These are phyloP conservation scores for Verasper variegatus DNA, from an alignment of 2,113 vertebrate genomes.

Conservation along the genomic window DNA sequence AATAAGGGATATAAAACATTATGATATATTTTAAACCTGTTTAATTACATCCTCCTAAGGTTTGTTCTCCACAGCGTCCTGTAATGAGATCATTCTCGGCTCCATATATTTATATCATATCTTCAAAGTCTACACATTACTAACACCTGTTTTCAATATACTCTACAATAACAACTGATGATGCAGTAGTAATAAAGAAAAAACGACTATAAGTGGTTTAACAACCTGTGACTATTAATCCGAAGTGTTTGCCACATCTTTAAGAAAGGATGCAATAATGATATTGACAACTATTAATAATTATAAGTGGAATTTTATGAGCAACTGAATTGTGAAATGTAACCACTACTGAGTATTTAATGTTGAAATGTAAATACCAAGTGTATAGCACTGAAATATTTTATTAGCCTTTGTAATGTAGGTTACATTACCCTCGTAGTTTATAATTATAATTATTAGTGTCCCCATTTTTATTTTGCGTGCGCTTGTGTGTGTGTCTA, in stretches of 20 bases:
- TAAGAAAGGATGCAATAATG: neutral
- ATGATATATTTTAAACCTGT: neutral
- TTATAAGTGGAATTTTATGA: neutral
- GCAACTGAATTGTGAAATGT: neutral
- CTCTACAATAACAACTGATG: neutral
- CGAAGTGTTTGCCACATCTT: neutral
- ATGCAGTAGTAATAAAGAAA: neutral
- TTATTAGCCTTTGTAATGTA: neutral
- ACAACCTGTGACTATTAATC: neutral
- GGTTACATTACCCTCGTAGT: neutral
- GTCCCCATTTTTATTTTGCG: neutral
- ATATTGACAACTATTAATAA: neutral
- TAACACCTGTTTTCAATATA: conserved; percentile 6
- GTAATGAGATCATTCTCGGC: neutral
- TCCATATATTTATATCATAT: neutral
- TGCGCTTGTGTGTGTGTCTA: neutral
- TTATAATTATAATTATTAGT: neutral
- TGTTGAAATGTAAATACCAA: neutral
- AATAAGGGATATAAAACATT: neutral
- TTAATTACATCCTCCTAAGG: conserved; percentile 5
- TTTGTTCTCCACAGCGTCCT: neutral
- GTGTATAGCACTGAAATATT: neutral
- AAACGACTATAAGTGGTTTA: neutral
- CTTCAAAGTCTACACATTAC: neutral
- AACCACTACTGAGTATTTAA: neutral